These are phyloP conservation scores for Natrix natrix DNA, from an alignment of 2,797 vertebrate genomes.

Conservation along the genomic window DNA sequence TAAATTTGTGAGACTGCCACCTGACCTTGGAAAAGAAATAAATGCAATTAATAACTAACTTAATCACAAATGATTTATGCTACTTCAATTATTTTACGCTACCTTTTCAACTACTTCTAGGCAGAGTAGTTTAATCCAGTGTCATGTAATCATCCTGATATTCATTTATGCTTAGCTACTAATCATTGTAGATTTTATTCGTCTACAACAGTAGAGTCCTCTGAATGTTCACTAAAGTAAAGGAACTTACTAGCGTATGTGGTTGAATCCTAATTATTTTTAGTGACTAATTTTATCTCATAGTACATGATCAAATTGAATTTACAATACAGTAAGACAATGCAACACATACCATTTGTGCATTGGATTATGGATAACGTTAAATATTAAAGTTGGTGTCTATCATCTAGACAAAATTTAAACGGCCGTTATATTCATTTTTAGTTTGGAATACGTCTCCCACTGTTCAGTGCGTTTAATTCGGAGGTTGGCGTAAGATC, in stretches of 20 bases:
- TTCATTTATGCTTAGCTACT: neutral
- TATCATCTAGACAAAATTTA: neutral
- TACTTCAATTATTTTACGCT: neutral
- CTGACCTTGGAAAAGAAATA: conserved; percentile 2
- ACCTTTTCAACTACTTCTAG: neutral
- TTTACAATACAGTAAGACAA: neutral
- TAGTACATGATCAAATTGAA: neutral
- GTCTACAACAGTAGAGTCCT: neutral
- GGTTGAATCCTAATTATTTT: neutral
- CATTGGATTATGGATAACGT: neutral
- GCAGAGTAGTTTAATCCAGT: neutral
- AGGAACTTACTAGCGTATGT: neutral
- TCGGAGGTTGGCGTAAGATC: neutral
- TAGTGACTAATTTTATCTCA: neutral
- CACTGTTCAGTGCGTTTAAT: neutral
- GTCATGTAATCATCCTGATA: neutral
- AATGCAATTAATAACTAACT: neutral
- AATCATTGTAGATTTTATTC: neutral
- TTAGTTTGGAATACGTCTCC: neutral
- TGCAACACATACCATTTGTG: neutral
- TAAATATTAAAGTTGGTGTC: neutral
- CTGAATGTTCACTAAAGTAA: neutral
- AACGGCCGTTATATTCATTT: neutral
- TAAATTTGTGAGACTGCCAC: neutral
- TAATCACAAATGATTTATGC: neutral